These are phyloP conservation scores for Phortica variegata DNA, from an alignment of 1,140 invertebrate genomes.

Conservation along the genomic window DNA sequence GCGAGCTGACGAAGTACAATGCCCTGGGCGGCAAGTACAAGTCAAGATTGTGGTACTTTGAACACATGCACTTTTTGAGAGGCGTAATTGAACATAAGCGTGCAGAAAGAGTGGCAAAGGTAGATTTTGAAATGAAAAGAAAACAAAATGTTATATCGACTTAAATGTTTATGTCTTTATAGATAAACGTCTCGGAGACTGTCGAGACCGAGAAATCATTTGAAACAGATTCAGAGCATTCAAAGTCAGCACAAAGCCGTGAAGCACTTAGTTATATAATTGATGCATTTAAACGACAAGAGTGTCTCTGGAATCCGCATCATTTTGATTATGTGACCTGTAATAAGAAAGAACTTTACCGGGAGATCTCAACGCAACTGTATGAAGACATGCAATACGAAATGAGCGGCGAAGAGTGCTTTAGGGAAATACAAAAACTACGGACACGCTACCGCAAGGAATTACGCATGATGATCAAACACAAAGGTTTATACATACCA, in stretches of 20 bases:
- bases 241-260: conserved; percentile 32
- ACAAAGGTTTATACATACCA: conserved; percentile 45
- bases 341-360: conserved; percentile 35
- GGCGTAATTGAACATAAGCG: conserved; percentile 43
- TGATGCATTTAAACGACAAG: conserved; percentile 31
- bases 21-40: conserved; percentile 29
- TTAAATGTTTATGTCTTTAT: background rate
- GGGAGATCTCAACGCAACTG: conserved; percentile 36
- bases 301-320: conserved; percentile 46
- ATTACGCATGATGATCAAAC: conserved; percentile 42
- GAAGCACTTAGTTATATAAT: conserved; percentile 42
- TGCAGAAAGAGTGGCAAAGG: conserved; percentile 40
- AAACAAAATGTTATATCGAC: no score
- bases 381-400: conserved; percentile 36
- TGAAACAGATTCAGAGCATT: conserved; percentile 40
- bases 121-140: conserved; percentile 2
- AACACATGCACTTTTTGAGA: conserved; percentile 38
- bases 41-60: conserved; percentile 41
- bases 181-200: conserved; percentile 26
- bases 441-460: conserved; percentile 47
- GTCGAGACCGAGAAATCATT: conserved; percentile 40
- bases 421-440: conserved; percentile 42
- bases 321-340: conserved; percentile 37
- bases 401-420: conserved; percentile 41
- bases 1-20: conserved; percentile 38